These are phyloP conservation scores for Hipposideros larvatus DNA, from an alignment of 2,797 vertebrate species.

Conservation along the genomic window DNA sequence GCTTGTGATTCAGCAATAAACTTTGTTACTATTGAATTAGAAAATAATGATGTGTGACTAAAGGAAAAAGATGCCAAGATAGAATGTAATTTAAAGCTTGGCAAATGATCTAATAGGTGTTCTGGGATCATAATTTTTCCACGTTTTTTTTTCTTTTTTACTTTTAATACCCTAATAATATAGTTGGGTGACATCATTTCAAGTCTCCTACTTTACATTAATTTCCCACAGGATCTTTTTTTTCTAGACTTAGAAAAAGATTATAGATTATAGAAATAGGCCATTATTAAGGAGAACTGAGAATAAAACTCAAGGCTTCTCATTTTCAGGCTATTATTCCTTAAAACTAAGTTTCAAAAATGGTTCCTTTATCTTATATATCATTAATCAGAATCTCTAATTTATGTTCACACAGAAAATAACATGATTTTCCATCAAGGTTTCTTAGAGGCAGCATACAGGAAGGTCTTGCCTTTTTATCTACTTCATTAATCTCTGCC, in stretches of 20 bases:
- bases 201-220: neutral
- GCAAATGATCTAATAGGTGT: neutral
- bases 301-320: conserved; percentile 52
- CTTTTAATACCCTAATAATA: conserved; percentile 4
- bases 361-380: neutral
- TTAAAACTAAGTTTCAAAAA: conserved; percentile 11
- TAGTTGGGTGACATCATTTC: conserved; percentile 26
- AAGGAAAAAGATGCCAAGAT: conserved; percentile 5
- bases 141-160: neutral
- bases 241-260: neutral
- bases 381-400: neutral
- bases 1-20: conserved; percentile 26
- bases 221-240: neutral
- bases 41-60: conserved; percentile 36
- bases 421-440: neutral
- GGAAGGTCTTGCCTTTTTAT: neutral
- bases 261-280: neutral
- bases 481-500: neutral
- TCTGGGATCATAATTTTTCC: conserved; percentile 24
- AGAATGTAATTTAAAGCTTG: conserved; percentile 20
- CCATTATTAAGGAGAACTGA: conserved; percentile 13
- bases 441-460: conserved; percentile 32
- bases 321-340: neutral
- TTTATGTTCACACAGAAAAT: conserved; percentile 26
- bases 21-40: neutral